phyloP scores from a whole-genome alignment of 2,888 invertebrate species.

The Drosophila glabriapex region DNA sequence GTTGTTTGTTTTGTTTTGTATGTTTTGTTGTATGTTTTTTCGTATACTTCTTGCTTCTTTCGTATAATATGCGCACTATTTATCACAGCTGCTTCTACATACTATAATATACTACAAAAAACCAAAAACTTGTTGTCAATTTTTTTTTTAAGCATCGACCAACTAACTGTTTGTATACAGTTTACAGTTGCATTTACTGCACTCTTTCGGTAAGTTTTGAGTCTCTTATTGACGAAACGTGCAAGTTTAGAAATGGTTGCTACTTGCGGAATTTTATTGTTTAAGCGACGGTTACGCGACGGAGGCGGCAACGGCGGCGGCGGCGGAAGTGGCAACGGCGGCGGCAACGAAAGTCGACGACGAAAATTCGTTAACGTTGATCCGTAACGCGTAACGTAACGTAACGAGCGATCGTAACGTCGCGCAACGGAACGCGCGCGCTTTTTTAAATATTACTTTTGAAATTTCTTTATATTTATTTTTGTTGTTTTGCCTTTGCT shows the following conservation, averaged over 20 bases:
- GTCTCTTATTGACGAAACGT: constrained; percentile 8
- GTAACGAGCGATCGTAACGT: constrained; percentile 58
- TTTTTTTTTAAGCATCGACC: constrained; percentile 18
- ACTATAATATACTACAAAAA: constrained; percentile 75
- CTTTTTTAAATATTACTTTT: constrained; percentile 29
- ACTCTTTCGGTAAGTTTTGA: constrained; percentile 17
- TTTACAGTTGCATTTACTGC: constrained; percentile 31
- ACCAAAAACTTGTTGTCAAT: constrained; percentile 48
- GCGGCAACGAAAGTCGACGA: constrained; percentile 23
- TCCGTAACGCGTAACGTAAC: constrained; percentile 60
- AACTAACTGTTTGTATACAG: constrained; percentile 47
- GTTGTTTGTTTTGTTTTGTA: constrained; percentile 23
- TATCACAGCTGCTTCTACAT: constrained; percentile 81
- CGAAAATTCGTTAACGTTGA: constrained; percentile 46
- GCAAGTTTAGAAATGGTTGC: constrained; percentile 32
- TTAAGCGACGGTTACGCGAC: constrained; percentile 69
- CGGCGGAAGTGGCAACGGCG: constrained; percentile 11
- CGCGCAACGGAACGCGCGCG: constrained; percentile 59
- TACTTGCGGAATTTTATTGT: constrained; percentile 18
- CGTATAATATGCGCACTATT: constrained; percentile 82
- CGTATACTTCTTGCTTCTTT: constrained; percentile 71
- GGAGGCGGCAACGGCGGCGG: constrained; percentile 20
- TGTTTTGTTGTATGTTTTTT: constrained; percentile 40
- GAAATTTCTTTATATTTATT: constrained; percentile 1
- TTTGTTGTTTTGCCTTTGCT: constrained; percentile 4